Base-by-base conservation (phyloP, 2,113 vertebrate species). In the Centropus unirufus region DNA sequence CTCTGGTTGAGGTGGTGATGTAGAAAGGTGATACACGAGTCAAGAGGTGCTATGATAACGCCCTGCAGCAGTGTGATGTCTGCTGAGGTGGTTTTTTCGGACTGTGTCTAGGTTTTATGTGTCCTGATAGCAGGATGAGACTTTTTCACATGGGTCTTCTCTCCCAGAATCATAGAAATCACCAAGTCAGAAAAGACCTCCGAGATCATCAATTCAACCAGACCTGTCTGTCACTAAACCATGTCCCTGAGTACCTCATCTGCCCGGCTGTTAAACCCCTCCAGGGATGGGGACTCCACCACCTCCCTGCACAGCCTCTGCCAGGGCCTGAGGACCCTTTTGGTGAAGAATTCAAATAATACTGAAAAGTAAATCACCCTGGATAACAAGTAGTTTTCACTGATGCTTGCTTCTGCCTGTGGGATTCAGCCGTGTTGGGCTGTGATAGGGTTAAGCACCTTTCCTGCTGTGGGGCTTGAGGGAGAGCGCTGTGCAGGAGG, bases 31-130 rank as follows among this genome's bases (percentile, higher is more conserved):
- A 30, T 52, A 10, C 29, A 6, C 9, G 49, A 64, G 19, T 40
- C 23, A 32, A 32, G 40, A 52, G 26, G 8, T 42, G 40, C 26
- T 90, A 1, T 11, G 11, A 22, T 44, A 63, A 63, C 0, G 4
- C 52, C 39, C 67, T 3, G 0, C 44, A 79, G 64, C n/a, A 75
- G 20, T 3, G 12, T 63, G 2, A 8, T 21, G 5, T n/a, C 29
- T 52, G 0, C 44, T 54, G 32, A 44, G 36, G 22, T 54, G 24
- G 29, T 49, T 51, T 85, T 85, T 36, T 68, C 58, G 12, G 30
- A n/a, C 61, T 70, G 0, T 0, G 0, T 47, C 34, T 13, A 59
- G 26, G 4, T 63, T 59, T 51, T 64, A 12, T 2, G 1, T 68
- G 11, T 68, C 27, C 70, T 74, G 12, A 21, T 61, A 49, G 34